Evolutionary conservation across 2,797 vertebrate genomes (phyloP), one percentile per base, ranked within the genome.

Genomic region (Discoglossus pictus): DNA sequence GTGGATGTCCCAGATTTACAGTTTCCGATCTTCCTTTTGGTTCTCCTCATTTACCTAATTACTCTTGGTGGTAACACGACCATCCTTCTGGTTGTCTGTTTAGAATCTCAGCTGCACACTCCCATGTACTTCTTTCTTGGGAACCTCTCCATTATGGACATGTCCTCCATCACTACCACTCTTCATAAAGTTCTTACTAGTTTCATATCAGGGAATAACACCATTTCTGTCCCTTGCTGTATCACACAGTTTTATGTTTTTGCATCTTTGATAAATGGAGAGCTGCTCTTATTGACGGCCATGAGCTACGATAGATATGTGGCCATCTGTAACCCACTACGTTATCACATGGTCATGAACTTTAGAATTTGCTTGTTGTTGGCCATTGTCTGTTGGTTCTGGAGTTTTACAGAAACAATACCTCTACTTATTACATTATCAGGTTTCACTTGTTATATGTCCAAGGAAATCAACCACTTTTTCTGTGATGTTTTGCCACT

Each of bases 251-350:
- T 62, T 39, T 69, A 55, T 55, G 61, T 54, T 39, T 62, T 38
- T 17, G 50, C 62, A 5, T 13, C 34, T 8, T 24, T 69, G 7
- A 12, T 69, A 7, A 55, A 51, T 35, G 62, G 67, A 17, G 59
- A 70, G 43, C 63, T 70, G 42, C 2, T 63, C 12, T 18, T 70
- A 10, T 25, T 70, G 21, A 50, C 59, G 6, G 43, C 51, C 16
- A 70, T 70, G 67, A 63, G 67, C 25, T 70, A 70, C 12, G 67
- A 70, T 56, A 35, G 67, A 1, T 70, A 48, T 23, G 13, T 70
- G 21, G 67, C 59, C 6, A 39, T 70, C 15, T 70, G 67, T n/a
- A 47, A 55, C 40, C 66, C 66, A 1, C 16, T 69, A 39, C 40
- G 12, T 10, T 69, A 69, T 9, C 2, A 13, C n/a, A 27, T 8